Base-by-base conservation (phyloP, 2,797 vertebrate species). In the Knipowitschia caucasica region DNA sequence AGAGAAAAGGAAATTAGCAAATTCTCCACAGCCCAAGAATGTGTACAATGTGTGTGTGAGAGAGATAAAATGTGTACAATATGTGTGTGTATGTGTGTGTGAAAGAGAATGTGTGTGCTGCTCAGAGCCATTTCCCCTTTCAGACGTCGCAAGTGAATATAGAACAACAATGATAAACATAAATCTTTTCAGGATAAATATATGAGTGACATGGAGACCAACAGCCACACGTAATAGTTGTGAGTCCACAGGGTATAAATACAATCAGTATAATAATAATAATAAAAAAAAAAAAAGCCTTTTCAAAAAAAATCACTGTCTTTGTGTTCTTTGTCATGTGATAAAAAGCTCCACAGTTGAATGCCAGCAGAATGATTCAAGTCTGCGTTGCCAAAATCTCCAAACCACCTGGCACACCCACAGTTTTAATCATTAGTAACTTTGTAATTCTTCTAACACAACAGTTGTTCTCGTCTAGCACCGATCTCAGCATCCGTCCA, bases 1-100 rank as follows among this genome's bases (percentile, higher is more conserved):
- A 26, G 67, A 53, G 54, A 71, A 56, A 63, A 64, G 47, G 71
- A 23, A 76, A 68, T 68, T 24, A 51, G 23, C 54, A 31, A 71
- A 73, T 64, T 42, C 43, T 67, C 51, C 34, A n/a, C 43, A 29
- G 1, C 26, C 31, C 15, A 14, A 24, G 11, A 42, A 24, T n/a
- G 12, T 24, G 21, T 42, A 40, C 12, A 5, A 5, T 39, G 18
- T 10, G 8, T 20, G 18, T 20, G 36, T 18, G 3, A 29, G 27
- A n/a, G n/a, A n/a, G n/a, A n/a, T n/a, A n/a, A n/a, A n/a, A n/a
- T n/a, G n/a, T n/a, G n/a, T n/a, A n/a, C n/a, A n/a, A n/a, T 34
- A 3, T 34, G 30, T 31, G 30, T 31, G 30, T 29, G 27, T 29
- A 9, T 31, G 30, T 34, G 31, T 34, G 29, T 30, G 6, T 9